Conservation (phyloP, 2,797 vertebrate species). For the Sebastes trivittatus region DNA sequence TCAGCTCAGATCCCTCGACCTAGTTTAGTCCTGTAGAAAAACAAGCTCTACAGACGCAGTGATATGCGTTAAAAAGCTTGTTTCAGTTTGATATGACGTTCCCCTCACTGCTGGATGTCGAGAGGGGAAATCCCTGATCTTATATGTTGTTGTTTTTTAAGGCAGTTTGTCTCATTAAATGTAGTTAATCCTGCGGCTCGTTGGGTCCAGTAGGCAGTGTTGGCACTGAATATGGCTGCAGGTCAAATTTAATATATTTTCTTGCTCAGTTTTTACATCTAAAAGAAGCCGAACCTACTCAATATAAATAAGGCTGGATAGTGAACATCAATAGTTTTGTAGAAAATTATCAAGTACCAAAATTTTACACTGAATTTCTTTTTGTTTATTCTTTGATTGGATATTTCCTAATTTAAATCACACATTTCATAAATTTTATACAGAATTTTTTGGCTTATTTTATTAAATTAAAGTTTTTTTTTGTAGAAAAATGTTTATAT, state of each 20-base stretch:
- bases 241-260: not conserved
- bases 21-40: slow-evolving; percentile 43
- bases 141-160: not conserved
- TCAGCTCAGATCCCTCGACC: slow-evolving; percentile 51
- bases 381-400: not conserved
- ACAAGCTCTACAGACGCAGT: slow-evolving; percentile 4
- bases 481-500: not conserved
- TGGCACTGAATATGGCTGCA: not conserved
- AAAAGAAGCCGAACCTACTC: not conserved
- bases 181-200: not conserved
- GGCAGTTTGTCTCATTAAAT: not conserved
- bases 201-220: not conserved
- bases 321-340: not conserved
- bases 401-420: not conserved
- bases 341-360: too few species aligned
- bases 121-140: not conserved
- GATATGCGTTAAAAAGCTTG: slow-evolving; percentile 9
- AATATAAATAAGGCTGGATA: not conserved
- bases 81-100: not conserved
- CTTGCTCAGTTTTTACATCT: not conserved
- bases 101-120: not conserved
- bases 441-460: not conserved
- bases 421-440: too few species aligned
- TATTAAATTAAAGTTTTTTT: not conserved
- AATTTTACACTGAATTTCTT: too few species aligned